phyloP scores from a whole-genome alignment of 2,113 vertebrate genomes.

The Vombatus ursinus region DNA sequence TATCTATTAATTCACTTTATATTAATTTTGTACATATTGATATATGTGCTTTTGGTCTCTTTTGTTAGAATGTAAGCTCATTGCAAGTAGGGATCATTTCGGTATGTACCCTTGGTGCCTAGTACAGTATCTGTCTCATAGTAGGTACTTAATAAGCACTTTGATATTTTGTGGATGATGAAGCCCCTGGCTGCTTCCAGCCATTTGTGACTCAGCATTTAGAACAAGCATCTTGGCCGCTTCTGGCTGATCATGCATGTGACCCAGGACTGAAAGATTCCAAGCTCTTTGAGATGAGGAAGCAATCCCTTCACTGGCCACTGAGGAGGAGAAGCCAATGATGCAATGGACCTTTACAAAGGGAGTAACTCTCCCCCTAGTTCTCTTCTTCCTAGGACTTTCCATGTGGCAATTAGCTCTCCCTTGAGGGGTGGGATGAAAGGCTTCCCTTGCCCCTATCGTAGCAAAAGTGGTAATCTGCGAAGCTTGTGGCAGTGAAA shows the following conservation, averaged over 20 bases:
- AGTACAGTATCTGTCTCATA: not conserved
- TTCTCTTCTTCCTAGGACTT: not conserved
- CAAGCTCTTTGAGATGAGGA: not conserved
- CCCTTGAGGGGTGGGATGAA: not conserved
- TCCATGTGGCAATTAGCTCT: not conserved
- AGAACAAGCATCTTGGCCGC: not conserved
- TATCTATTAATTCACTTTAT: not conserved
- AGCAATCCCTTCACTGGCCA: not conserved
- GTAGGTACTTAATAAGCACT: constrained; percentile 13
- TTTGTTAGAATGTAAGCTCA: not conserved
- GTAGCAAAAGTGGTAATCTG: not conserved
- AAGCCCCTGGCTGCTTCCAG: not conserved
- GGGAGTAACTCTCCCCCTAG: not conserved
- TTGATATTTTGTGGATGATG: not conserved
- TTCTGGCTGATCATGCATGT: not conserved
- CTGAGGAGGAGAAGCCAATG: not conserved
- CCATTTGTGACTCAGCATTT: not conserved
- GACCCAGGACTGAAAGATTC: not conserved
- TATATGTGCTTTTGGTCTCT: not conserved
- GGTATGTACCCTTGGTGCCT: not conserved
- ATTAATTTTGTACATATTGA: not conserved
- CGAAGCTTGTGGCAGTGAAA: not conserved
- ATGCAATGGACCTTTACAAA: not conserved
- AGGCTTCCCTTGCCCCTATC: not conserved
- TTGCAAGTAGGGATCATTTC: not conserved